Base-by-base conservation (phyloP, 2,888 invertebrate species). In the Protodeltote pygarga region DNA sequence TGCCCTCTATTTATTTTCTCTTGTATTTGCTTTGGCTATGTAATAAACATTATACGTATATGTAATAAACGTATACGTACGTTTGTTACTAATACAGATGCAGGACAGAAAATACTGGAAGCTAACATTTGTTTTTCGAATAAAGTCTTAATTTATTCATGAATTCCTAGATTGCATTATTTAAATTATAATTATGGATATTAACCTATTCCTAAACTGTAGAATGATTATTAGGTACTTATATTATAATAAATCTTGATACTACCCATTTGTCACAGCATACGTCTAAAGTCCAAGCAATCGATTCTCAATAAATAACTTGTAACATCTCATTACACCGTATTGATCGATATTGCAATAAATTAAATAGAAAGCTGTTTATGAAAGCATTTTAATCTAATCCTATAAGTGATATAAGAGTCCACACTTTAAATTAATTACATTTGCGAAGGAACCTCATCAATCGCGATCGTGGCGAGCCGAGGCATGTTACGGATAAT, bases 351-450 rank as follows among this genome's bases (percentile, higher is more conserved):
- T 64, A 55, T 46, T 44, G 29, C 32, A 48, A 65, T 63, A 49
- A 51, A 59, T 62, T 64, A 49, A 53, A 53, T 51, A 54, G 64
- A 62, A 66, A 64, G 49, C 35, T 50, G 50, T 66, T 35, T 58
- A 48, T 48, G 46, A 47, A 61, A 50, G 46, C 42, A 50, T 51
- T 42, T 44, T 53, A 52, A 55, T 47, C 47, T 54, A 33, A 52
- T 62, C 64, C 47, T 47, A 33, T 55, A 58, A 45, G 61, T 61
- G 51, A 64, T 67, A 49, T 61, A 57, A 51, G 47, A 55, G 60
- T 53, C 67, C 58, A 61, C 65, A 65, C 65, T 71, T 69, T 70
- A 69, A 76, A 76, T 75, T 75, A 74, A 80, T 79, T 75, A 75
- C 72, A 63, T 73, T 72, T 63, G 65, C 62, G 59, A 52, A 58